Base-by-base conservation (phyloP, 2,797 vertebrate species). In the Sparidentex hasta region DNA sequence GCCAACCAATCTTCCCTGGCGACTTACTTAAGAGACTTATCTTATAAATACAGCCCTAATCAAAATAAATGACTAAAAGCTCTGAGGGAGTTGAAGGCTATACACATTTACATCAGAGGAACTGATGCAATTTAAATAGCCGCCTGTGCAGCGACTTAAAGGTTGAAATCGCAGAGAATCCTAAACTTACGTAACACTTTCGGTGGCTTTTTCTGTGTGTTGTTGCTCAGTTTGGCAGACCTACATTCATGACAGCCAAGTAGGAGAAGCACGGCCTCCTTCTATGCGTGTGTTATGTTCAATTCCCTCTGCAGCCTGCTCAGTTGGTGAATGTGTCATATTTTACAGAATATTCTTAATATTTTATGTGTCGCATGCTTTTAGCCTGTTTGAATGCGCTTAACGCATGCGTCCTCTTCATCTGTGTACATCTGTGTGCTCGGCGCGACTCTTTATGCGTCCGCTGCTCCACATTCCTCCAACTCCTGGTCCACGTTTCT, bases 11-110 rank as follows among this genome's bases (percentile, higher is more conserved):
- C 88, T 68, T 94, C 92, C 93, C 93, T 47, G 74, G 92, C 85
- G 90, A 91, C 90, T 87, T 82, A 90, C 92, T 93, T 91, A 88
- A 87, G 92, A 95, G 93, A 96, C 86, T 95, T 96, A 95, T 95
- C 95, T 96, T 85, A 91, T 90, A 92, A 95, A 96, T 93, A 94
- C 95, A 96, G 95, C 91, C 91, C 88, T 95, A 95, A 96, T 97
- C 90, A 87, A 93, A 96, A 96, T 94, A 96, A 97, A 96, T 90
- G 92, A 92, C 78, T 93, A 91, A 90, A 90, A 90, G 87, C 91
- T 94, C 92, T 79, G 25, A 89, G 92, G 94, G 92, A 92, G 88
- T 93, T 90, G 84, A 93, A 87, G 88, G 89, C 90, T 91, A 89
- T 83, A 87, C 82, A 80, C 90, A 91, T 92, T 93, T 91, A 92